A percentile compares a stretch with the other conserved stretches of the same genome.
Conservation (phyloP, 2,888 invertebrate species). For the Halictus ligatus region DNA sequence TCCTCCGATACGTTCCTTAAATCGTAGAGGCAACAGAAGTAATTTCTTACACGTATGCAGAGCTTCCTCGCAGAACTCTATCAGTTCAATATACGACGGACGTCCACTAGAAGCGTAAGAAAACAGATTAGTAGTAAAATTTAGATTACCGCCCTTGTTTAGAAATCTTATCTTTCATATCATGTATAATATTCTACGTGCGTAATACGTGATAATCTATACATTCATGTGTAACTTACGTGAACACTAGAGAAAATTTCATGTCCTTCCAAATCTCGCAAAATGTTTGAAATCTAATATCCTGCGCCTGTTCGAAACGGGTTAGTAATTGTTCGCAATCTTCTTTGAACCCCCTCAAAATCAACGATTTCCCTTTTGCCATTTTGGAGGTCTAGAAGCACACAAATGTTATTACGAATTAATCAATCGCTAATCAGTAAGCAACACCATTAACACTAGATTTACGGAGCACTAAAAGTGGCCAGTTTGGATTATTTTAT, state of each 20-base stretch:
- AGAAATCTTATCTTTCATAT: background rate
- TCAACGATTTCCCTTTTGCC: slow-evolving; percentile 32
- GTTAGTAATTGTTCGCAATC: slow-evolving; percentile 77
- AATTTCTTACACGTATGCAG: slow-evolving; percentile 78
- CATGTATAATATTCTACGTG: background rate
- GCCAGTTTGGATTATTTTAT: no score
- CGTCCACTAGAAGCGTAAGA: slow-evolving; percentile 69
- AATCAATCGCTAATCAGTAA: background rate
- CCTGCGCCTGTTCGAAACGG: slow-evolving; percentile 72
- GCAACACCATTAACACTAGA: no score
- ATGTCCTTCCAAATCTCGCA: slow-evolving; percentile 78
- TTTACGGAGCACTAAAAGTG: no score
- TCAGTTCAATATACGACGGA: slow-evolving; percentile 71
- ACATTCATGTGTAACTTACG: slow-evolving; percentile 68
- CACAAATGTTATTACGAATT: background rate
- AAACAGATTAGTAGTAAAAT: background rate
- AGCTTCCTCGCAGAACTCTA: slow-evolving; percentile 80
- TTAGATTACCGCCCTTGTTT: background rate
- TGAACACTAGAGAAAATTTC: slow-evolving; percentile 79
- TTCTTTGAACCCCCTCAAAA: slow-evolving; percentile 53
- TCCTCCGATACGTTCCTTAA: slow-evolving; percentile 78
- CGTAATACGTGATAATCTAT: background rate
- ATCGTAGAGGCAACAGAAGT: slow-evolving; percentile 68
- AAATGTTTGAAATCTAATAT: slow-evolving; percentile 78
- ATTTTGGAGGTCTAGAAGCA: slow-evolving; percentile 5